Evolutionary conservation across 2,113 vertebrate genomes (phyloP).

Genomic region (Rhinichthys klamathensis): DNA sequence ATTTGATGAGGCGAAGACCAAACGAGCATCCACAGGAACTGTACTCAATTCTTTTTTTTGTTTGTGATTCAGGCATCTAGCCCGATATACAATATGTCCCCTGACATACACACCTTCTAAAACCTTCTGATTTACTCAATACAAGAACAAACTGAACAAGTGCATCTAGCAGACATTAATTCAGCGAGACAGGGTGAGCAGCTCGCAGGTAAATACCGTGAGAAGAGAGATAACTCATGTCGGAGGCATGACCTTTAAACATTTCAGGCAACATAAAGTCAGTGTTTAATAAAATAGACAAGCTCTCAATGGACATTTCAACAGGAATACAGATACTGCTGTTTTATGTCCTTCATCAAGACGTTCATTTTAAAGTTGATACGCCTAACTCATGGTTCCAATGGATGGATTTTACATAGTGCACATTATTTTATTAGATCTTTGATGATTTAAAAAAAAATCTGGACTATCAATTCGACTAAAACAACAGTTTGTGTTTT

Average conservation of each 20-base stretch:
- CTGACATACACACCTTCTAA: constrained; percentile 1
- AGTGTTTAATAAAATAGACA: constrained; percentile 31
- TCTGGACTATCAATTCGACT: no score
- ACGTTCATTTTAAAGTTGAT: neutral
- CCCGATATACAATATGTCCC: neutral
- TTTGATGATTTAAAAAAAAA: neutral
- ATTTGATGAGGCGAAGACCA: neutral
- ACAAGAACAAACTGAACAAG: constrained; percentile 9
- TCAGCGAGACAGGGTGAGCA: constrained; percentile 6
- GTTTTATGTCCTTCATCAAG: constrained; percentile 8
- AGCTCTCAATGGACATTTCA: constrained; percentile 16
- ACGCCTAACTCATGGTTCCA: neutral
- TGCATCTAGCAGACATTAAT: constrained; percentile 28
- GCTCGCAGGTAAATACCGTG: constrained; percentile 24
- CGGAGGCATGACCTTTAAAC: constrained; percentile 42
- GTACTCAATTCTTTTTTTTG: neutral
- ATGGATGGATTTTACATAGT: neutral
- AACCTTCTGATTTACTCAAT: neutral
- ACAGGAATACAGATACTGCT: constrained; percentile 2
- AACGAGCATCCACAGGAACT: neutral
- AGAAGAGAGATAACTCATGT: constrained; percentile 35
- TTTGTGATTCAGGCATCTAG: neutral
- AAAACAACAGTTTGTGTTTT: neutral
- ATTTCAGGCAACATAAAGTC: constrained; percentile 9
- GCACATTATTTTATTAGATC: neutral